Base-by-base conservation (phyloP, 2,797 vertebrate genomes). In the Myripristis murdjan region DNA sequence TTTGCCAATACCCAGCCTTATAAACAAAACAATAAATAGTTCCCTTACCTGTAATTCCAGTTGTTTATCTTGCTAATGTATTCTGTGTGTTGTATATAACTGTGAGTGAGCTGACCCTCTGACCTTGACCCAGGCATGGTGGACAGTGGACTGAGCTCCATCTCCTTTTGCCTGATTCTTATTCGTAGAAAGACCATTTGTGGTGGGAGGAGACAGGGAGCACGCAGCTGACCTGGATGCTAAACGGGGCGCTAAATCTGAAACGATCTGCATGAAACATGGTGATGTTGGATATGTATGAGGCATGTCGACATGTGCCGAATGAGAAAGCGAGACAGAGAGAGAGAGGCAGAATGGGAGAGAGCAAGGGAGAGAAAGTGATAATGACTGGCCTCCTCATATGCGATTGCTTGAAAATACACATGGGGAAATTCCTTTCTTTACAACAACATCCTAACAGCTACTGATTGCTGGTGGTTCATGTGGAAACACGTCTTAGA, bases 201-300 rank as follows among this genome's bases (percentile, higher is more conserved):
- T 0, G 2, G 11, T 18, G 20, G 12, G 14, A 9, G 26, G 47
- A 53, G 11, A 31, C 4, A 12, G 10, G 7, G 26, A 39, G 47
- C 33, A 31, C 20, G 52, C 51, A 1, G 20, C 65, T 84, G 88
- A 82, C 86, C 86, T 84, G 71, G 78, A 89, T 77, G 70, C 66
- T 63, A 77, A 88, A 79, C 68, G 6, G 73, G 39, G 73, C 22
- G 18, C 56, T 69, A 67, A 73, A 89, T 80, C 49, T 67, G 61
- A 82, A 75, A 74, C 39, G 60, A 82, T 73, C 69, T 66, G 53
- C 57, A 64, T 59, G 39, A 59, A 74, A 60, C 56, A n/a, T 55
- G 39, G 16, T 41, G 69, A 71, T 23, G 18, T 77, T 60, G 65
- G 43, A 62, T 62, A 12, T 7, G 28, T 22, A 49, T 56, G 24